Evolutionary conservation across 2,113 vertebrate genomes (phyloP).

Genomic region (Oophaga pumilio): DNA sequence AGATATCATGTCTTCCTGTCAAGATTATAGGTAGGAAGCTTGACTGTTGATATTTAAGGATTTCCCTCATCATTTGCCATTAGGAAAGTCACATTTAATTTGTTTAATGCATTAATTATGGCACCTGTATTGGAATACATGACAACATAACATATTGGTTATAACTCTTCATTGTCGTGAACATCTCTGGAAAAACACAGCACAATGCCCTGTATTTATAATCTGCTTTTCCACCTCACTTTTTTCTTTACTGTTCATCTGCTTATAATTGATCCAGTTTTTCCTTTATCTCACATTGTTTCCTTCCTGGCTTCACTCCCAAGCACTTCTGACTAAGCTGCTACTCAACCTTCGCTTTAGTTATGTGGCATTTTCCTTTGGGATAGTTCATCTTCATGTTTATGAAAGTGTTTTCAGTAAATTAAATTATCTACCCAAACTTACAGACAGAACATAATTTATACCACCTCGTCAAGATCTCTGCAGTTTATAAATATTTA

Average conservation of each 20-base stretch:
- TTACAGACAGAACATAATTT: not conserved
- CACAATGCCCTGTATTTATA: not conserved
- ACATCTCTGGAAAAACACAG: not conserved
- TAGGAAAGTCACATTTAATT: not conserved
- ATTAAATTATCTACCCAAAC: not conserved
- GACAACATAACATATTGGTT: not conserved
- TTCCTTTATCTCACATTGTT: slow-evolving; percentile 45
- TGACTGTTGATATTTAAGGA: not conserved
- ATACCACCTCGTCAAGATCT: slow-evolving; percentile 13
- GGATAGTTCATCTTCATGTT: slow-evolving; percentile 33
- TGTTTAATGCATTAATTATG: not conserved
- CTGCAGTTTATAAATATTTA: not conserved
- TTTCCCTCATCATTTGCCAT: not conserved
- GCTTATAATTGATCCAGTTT: slow-evolving; percentile 30
- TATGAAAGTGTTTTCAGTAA: slow-evolving; percentile 5
- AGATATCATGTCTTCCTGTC: too few species aligned
- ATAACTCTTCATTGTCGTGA: not conserved
- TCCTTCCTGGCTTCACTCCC: slow-evolving; percentile 29
- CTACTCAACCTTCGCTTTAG: slow-evolving; percentile 14
- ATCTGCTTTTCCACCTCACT: not conserved
- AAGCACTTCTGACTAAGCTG: slow-evolving; percentile 23
- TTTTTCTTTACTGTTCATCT: slow-evolving; percentile 2
- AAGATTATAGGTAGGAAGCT: too few species aligned
- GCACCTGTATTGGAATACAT: not conserved
- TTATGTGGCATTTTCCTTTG: slow-evolving; percentile 28